Percentiles rank a stretch among this genome's conserved stretches.
Evolutionary conservation across 2,113 vertebrate genomes (phyloP).

Genomic region (Hippocampus barbouri): DNA sequence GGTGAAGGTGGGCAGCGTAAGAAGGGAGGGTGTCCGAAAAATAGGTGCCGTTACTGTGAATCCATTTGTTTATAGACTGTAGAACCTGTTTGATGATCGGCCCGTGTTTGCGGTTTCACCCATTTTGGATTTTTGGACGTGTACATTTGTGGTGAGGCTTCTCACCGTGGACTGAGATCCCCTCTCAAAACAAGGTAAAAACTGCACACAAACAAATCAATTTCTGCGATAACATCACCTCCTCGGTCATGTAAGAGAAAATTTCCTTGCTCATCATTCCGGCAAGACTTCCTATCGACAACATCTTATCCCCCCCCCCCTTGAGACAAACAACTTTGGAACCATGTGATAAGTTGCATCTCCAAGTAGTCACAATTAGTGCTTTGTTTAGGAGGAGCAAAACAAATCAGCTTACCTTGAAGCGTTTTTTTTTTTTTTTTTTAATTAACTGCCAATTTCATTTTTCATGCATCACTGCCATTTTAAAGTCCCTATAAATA

Average conservation of each 20-base stretch:
- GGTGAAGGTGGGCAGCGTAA: no score
- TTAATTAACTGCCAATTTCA: not conserved
- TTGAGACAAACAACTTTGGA: constrained; percentile 5
- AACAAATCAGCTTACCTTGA: constrained; percentile 17
- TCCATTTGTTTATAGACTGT: no score
- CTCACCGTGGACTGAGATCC: no score
- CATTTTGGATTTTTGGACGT: no score
- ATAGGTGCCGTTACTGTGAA: no score
- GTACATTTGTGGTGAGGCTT: no score
- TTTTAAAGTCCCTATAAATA: not conserved
- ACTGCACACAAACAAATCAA: not conserved
- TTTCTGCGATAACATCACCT: not conserved
- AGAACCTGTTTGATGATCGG: no score
- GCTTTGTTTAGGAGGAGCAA: constrained; percentile 10
- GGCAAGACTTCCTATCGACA: not conserved
- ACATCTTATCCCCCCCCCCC: not conserved
- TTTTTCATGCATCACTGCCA: not conserved
- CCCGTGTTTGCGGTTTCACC: no score
- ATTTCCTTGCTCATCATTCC: not conserved
- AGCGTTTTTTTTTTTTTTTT: not conserved
- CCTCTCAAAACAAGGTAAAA: no score
- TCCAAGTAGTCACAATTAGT: not conserved
- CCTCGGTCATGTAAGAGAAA: not conserved
- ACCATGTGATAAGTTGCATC: constrained; percentile 42
- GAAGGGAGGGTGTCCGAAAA: no score